These are phyloP conservation scores for Argyresthia goedartella DNA, from an alignment of 2,888 invertebrate species.

Conservation along the genomic window DNA sequence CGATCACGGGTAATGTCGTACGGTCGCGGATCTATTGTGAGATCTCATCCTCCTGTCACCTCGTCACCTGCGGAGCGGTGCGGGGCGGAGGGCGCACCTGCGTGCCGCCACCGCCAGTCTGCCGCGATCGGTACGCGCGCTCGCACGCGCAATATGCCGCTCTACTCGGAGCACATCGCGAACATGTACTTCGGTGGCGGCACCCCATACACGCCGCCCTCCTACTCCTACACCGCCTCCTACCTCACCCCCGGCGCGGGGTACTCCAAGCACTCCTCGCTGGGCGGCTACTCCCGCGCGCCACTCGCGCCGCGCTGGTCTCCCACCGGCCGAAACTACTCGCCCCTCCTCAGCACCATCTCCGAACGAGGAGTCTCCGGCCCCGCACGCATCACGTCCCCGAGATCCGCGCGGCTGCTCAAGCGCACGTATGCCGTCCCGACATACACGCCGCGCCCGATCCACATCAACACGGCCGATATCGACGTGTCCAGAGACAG, in stretches of 20 bases:
- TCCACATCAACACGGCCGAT: slow-evolving; percentile 85
- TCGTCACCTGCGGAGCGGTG: slow-evolving; percentile 27
- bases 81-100: slow-evolving; percentile 21
- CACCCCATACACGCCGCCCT: slow-evolving; percentile 57
- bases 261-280: slow-evolving; percentile 60
- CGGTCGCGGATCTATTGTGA: slow-evolving; percentile 33
- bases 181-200: slow-evolving; percentile 68
- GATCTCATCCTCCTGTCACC: slow-evolving; percentile 55
- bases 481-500: slow-evolving; percentile 84
- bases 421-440: slow-evolving; percentile 46
- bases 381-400: slow-evolving; percentile 52
- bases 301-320: slow-evolving; percentile 49
- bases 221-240: slow-evolving; percentile 63
- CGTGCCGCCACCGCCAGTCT: slow-evolving; percentile 6
- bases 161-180: slow-evolving; percentile 76
- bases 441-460: slow-evolving; percentile 70
- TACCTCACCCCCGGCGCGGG: slow-evolving; percentile 60
- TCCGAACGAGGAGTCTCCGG: slow-evolving; percentile 54
- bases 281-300: slow-evolving; percentile 69
- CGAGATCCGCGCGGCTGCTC: slow-evolving; percentile 59
- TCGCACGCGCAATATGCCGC: slow-evolving; percentile 70
- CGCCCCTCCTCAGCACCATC: slow-evolving; percentile 82
- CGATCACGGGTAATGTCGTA: slow-evolving; percentile 2
- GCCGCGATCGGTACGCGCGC: slow-evolving; percentile 22
- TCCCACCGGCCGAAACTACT: slow-evolving; percentile 66